Conservation (phyloP, 2,113 vertebrate species). For the Leucosticte australis region DNA sequence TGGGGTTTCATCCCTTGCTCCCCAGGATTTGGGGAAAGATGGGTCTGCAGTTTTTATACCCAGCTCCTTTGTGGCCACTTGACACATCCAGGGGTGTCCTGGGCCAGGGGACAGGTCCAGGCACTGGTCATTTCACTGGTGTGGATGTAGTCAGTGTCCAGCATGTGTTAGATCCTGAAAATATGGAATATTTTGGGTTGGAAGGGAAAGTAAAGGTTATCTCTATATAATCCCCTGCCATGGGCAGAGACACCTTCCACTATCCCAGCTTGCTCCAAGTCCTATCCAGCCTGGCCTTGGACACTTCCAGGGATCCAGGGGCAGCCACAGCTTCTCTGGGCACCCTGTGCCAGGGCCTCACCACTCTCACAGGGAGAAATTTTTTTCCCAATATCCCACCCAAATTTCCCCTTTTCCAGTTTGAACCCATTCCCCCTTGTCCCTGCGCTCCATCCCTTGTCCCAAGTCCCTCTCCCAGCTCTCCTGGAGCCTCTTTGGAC, state of each 20-base stretch:
- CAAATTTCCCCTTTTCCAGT: not conserved
- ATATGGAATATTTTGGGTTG: not conserved
- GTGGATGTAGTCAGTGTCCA: not conserved
- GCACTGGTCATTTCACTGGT: not conserved
- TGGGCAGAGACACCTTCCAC: not conserved
- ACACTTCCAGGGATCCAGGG: not conserved
- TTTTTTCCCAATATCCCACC: not conserved
- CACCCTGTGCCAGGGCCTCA: rapidly evolving
- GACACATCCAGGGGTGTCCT: not conserved
- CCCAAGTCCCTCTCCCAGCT: not conserved
- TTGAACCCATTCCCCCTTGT: not conserved
- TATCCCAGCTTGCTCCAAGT: rapidly evolving
- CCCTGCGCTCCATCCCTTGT: not conserved
- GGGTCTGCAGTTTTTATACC: not conserved
- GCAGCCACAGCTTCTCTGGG: not conserved
- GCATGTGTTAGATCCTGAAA: not conserved
- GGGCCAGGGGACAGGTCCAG: not conserved
- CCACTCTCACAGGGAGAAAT: rapidly evolving
- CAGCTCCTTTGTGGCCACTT: not conserved
- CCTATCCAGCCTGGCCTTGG: rapidly evolving
- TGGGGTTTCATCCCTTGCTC: not conserved
- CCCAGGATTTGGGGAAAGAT: not conserved
- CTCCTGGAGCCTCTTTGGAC: not conserved
- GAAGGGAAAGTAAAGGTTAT: not conserved
- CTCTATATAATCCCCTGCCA: not conserved